Percentiles rank a stretch among this genome's conserved stretches.
phyloP scores from a whole-genome alignment of 2,797 vertebrate genomes.

The Chromis chromis region DNA sequence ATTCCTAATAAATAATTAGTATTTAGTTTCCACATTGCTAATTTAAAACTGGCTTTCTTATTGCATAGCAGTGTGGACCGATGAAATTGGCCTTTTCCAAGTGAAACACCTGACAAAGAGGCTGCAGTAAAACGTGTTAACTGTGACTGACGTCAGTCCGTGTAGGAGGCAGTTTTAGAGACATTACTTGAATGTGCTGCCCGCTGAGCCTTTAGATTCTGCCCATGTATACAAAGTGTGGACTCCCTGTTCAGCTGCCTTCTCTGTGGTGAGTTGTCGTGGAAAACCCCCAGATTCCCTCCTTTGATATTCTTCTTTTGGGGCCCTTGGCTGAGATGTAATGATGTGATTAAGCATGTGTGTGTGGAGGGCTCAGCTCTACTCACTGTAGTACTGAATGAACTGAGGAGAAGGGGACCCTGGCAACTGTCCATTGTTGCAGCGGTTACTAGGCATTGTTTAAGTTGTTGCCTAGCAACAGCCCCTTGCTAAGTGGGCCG shows the following conservation, averaged over 20 bases:
- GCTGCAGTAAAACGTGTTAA: slow-evolving; percentile 23
- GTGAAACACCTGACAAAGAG: slow-evolving; percentile 2
- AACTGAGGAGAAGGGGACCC: slow-evolving; percentile 34
- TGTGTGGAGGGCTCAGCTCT: slow-evolving; percentile 19
- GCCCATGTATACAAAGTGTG: slow-evolving; percentile 18
- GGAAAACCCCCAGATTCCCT: slow-evolving; percentile 63
- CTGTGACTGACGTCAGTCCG: slow-evolving; percentile 22
- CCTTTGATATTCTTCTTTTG: slow-evolving; percentile 32
- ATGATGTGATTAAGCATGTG: slow-evolving; percentile 19
- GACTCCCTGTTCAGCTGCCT: slow-evolving; percentile 31
- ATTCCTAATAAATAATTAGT: too few species aligned
- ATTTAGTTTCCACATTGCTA: too few species aligned
- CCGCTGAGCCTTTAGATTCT: slow-evolving; percentile 21
- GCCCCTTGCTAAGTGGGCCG: slow-evolving; percentile 63
- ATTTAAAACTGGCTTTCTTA: too few species aligned
- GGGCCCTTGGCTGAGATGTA: slow-evolving; percentile 51
- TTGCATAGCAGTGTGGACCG: too few species aligned
- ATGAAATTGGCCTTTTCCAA: too few species aligned
- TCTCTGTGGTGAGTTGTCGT: slow-evolving; percentile 30
- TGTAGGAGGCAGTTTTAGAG: slow-evolving; percentile 11
- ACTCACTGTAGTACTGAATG: slow-evolving; percentile 69
- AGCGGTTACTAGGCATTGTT: slow-evolving; percentile 72
- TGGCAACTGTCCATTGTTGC: slow-evolving; percentile 69
- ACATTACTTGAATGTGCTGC: slow-evolving; percentile 17
- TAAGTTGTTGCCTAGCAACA: slow-evolving; percentile 77